phyloP scores from a whole-genome alignment of 2,888 invertebrate genomes.

The Alitta virens region DNA sequence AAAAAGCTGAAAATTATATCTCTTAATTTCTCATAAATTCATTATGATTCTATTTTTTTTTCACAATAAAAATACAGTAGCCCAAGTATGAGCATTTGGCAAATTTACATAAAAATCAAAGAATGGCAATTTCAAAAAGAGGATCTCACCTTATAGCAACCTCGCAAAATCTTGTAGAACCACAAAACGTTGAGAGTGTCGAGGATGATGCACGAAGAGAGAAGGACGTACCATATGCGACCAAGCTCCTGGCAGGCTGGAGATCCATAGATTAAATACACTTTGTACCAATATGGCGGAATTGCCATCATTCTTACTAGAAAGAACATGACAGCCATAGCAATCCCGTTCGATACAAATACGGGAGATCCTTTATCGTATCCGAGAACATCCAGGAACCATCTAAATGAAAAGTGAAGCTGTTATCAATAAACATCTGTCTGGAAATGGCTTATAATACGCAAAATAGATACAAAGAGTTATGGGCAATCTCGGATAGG shows the following conservation, averaged over 20 bases:
- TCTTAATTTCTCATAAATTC: too few relatives aligned
- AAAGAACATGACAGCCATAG: conserved; percentile 52
- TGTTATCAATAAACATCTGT: too few relatives aligned
- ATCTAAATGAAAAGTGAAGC: conserved; percentile 43
- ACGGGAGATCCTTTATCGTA: conserved; percentile 37
- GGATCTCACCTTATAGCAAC: conserved; percentile 42
- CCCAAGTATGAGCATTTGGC: too few relatives aligned
- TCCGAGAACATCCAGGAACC: conserved; percentile 47
- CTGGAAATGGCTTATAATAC: too few relatives aligned
- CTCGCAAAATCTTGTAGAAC: conserved; percentile 49
- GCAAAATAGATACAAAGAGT: too few relatives aligned
- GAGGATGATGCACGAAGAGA: conserved; percentile 46
- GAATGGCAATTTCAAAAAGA: too few relatives aligned
- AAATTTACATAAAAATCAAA: too few relatives aligned
- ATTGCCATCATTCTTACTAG: conserved; percentile 48
- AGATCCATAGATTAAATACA: conserved; percentile 47
- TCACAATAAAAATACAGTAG: too few relatives aligned
- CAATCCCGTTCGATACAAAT: conserved; percentile 49
- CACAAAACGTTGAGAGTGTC: conserved; percentile 52
- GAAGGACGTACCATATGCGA: conserved; percentile 48
- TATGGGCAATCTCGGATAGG: too few relatives aligned
- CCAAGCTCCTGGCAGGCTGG: conserved; percentile 41
- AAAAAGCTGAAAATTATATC: too few relatives aligned
- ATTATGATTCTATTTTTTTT: too few relatives aligned
- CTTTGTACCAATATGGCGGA: conserved; percentile 51